phyloP scores from a whole-genome alignment of 30 jellyfish, hydroid and myxozoan species.

The Nemopilema nomurai region DNA sequence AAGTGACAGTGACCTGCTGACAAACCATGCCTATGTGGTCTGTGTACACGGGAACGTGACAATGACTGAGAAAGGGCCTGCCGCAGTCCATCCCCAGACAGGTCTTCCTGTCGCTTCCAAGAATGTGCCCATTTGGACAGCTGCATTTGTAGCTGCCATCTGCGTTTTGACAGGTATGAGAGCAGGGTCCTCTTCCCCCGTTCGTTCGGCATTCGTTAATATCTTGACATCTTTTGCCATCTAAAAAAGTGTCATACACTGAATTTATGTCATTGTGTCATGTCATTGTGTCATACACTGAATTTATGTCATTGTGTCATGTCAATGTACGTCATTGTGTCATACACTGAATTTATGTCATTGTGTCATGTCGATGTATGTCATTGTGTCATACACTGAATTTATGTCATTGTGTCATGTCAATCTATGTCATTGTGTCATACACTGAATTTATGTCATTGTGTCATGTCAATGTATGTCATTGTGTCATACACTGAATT shows the following conservation, averaged over 20 bases:
- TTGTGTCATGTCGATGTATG: too few relatives aligned
- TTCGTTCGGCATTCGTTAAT: conserved; percentile 64
- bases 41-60: conserved; percentile 43
- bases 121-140: conserved; percentile 57
- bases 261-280: too few relatives aligned
- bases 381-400: not conserved
- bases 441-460: too few relatives aligned
- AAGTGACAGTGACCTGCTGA: conserved; percentile 28
- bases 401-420: too few relatives aligned
- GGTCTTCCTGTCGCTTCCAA: conserved; percentile 20
- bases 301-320: too few relatives aligned
- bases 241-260: conserved; percentile 1
- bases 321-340: too few relatives aligned
- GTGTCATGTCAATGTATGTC: too few relatives aligned
- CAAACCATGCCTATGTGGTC: conserved; percentile 59
- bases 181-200: conserved; percentile 82
- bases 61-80: conserved; percentile 34
- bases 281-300: not conserved
- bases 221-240: conserved; percentile 58
- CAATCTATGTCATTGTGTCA: too few relatives aligned
- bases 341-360: too few relatives aligned
- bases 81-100: conserved; percentile 42
- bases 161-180: conserved; percentile 50
- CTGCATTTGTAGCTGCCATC: conserved; percentile 56
- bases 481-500: not conserved